phyloP scores from a whole-genome alignment of 2,113 vertebrate genomes.

The Trematomus loennbergii region DNA sequence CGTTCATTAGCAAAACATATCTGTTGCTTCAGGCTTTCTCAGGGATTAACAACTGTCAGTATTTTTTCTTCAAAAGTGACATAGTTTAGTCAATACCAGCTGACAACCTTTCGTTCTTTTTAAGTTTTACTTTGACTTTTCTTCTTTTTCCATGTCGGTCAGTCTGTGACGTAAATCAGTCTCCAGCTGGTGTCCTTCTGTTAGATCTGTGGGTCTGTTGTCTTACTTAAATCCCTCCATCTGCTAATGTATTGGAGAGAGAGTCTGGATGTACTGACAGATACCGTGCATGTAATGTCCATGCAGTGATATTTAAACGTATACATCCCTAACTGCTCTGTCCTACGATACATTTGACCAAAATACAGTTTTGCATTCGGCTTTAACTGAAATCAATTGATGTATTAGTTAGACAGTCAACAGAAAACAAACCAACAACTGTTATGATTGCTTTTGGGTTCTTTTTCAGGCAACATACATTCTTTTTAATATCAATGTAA shows the following conservation, averaged over 20 bases:
- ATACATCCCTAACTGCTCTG: not conserved
- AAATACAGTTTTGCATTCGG: not conserved
- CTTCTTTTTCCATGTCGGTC: conserved; percentile 23
- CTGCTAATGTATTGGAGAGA: conserved; percentile 54
- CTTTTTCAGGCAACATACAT: not conserved
- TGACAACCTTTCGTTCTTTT: conserved; percentile 7
- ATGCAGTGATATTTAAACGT: conserved; percentile 12
- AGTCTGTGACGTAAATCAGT: conserved; percentile 37
- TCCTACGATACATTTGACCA: not conserved
- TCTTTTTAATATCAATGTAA: not conserved
- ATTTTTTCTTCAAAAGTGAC: not conserved
- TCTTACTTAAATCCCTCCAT: conserved; percentile 78
- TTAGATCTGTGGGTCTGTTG: conserved; percentile 52
- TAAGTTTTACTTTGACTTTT: conserved; percentile 28
- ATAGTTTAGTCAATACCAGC: conserved; percentile 1
- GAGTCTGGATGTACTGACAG: conserved; percentile 34
- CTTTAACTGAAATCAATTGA: not conserved
- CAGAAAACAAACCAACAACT: not conserved
- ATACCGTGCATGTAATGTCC: conserved; percentile 21
- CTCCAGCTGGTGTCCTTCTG: conserved; percentile 72
- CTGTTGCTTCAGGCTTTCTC: not conserved
- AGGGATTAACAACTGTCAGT: not conserved
- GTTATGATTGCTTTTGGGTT: not conserved
- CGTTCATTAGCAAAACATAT: conserved; percentile 4
- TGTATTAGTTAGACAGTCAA: not conserved